Percentiles rank a stretch among this genome's conserved stretches.
phyloP scores from a whole-genome alignment of 2,888 invertebrate genomes.

The Stictocephala bisonia region DNA sequence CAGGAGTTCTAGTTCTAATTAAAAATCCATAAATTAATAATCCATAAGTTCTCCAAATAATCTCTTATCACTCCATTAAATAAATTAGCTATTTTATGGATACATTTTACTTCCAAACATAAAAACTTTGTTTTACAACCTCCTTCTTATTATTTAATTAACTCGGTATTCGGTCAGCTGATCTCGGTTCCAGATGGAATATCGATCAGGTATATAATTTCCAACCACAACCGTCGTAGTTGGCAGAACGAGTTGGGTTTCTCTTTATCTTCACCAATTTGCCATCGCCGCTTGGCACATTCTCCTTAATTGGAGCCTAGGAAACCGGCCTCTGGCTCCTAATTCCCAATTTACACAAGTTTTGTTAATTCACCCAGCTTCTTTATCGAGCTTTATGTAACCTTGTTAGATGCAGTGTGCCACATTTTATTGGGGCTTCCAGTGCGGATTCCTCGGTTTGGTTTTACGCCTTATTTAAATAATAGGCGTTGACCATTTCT shows the following conservation, averaged over 20 bases:
- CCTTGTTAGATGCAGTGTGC: slow-evolving; percentile 32
- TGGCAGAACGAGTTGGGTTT: not conserved
- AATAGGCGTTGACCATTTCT: slow-evolving; percentile 14
- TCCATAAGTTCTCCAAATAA: no score
- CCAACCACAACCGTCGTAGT: no score
- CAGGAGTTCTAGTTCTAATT: no score
- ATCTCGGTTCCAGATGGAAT: no score
- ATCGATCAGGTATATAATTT: no score
- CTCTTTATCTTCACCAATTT: slow-evolving; percentile 38
- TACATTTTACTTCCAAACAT: no score
- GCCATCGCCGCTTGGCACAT: slow-evolving; percentile 21
- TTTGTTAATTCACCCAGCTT: slow-evolving; percentile 37
- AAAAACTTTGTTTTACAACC: no score
- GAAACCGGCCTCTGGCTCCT: slow-evolving; percentile 33
- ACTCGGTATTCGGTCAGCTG: no score
- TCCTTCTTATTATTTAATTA: no score
- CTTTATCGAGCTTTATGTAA: slow-evolving; percentile 33
- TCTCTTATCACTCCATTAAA: no score
- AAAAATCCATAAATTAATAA: no score
- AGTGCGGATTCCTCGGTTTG: slow-evolving; percentile 21
- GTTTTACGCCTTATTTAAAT: slow-evolving; percentile 32
- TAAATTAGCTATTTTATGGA: no score
- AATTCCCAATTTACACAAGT: slow-evolving; percentile 38
- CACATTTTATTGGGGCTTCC: slow-evolving; percentile 34
- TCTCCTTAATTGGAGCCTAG: slow-evolving; percentile 32